A percentile compares a stretch with the other conserved stretches of the same genome.
Conservation (phyloP, 2,888 invertebrate species). For the Elegia similella region DNA sequence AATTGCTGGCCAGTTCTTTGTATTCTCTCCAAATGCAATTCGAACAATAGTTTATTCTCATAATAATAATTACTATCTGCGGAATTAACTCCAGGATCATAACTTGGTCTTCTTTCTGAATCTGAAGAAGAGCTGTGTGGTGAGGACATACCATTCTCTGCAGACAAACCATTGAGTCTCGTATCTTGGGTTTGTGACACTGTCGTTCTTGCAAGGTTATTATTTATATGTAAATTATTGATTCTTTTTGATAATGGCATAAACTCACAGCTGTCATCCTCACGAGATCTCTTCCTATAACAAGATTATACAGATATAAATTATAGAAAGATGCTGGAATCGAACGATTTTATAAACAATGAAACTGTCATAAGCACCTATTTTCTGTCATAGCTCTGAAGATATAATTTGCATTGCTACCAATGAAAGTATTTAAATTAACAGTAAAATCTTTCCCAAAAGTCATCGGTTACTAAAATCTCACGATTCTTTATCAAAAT, state of each 20-base stretch:
- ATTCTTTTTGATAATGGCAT: constrained; percentile 94
- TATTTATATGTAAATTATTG: constrained; percentile 92
- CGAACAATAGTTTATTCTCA: constrained; percentile 92
- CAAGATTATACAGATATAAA: constrained; percentile 14
- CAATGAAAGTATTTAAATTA: constrained; percentile 54
- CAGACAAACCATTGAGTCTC: constrained; percentile 52
- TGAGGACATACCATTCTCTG: constrained; percentile 58
- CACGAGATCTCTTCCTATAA: constrained; percentile 88
- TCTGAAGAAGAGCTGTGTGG: constrained; percentile 53
- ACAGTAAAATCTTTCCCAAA: constrained; percentile 50
- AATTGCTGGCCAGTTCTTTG: constrained; percentile 83
- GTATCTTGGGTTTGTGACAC: constrained; percentile 51
- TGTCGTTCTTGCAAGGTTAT: constrained; percentile 59
- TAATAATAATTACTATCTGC: constrained; percentile 93
- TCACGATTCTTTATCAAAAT: background rate
- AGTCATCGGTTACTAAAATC: constrained; percentile 45
- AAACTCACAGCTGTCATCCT: constrained; percentile 90
- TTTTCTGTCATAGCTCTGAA: constrained; percentile 72
- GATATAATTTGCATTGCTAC: constrained; percentile 58
- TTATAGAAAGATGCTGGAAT: background rate
- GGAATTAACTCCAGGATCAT: constrained; percentile 89
- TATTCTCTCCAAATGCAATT: constrained; percentile 90
- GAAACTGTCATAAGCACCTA: constrained; percentile 47
- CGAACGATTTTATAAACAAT: background rate
- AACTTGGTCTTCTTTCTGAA: constrained; percentile 73